A percentile compares a stretch with the other conserved stretches of the same genome.
These are phyloP conservation scores for Pholis gunnellus DNA, from an alignment of 2,113 vertebrate genomes.

Conservation along the genomic window DNA sequence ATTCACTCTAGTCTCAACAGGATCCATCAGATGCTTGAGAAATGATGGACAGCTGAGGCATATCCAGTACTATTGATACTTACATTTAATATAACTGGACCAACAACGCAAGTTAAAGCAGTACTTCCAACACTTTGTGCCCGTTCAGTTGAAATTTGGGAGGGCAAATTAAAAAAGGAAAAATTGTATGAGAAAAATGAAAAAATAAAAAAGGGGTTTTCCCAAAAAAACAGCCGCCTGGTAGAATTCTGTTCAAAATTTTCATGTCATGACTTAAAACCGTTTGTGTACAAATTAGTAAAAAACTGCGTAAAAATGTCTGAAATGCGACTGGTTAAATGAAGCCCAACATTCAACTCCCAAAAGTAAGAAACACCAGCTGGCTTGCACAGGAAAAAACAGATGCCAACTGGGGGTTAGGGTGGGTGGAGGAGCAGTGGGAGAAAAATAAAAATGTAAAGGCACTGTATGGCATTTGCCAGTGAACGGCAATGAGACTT, in stretches of 20 bases:
- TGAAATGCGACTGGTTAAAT: slow-evolving; percentile 99
- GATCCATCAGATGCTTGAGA: slow-evolving; percentile 82
- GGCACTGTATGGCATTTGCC: slow-evolving; percentile 99
- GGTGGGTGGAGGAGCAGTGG: slow-evolving; percentile 65
- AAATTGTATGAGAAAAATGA: slow-evolving; percentile 76
- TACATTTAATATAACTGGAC: slow-evolving; percentile 74
- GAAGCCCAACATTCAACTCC: slow-evolving; percentile 95
- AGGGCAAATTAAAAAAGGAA: slow-evolving; percentile 82
- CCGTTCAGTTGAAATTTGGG: slow-evolving; percentile 79
- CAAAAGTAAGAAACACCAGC: slow-evolving; percentile 97
- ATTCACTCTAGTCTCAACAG: slow-evolving; percentile 87
- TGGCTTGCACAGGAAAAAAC: slow-evolving; percentile 88
- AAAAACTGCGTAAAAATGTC: slow-evolving; percentile 99
- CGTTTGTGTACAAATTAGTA: slow-evolving; percentile 99
- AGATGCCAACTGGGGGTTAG: slow-evolving; percentile 87
- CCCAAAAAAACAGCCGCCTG: slow-evolving; percentile 93
- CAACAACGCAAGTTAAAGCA: slow-evolving; percentile 73
- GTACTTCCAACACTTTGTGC: slow-evolving; percentile 75
- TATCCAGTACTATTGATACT: slow-evolving; percentile 65
- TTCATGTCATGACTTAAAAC: slow-evolving; percentile 96
- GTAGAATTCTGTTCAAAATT: slow-evolving; percentile 85
- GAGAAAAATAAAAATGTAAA: slow-evolving; percentile 89
- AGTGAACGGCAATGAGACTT: slow-evolving; percentile 92
- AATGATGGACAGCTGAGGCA: slow-evolving; percentile 68
- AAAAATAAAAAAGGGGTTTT: slow-evolving; percentile 81